Conservation (phyloP, 2,888 invertebrate species). For the Sarcophaga carnaria region DNA sequence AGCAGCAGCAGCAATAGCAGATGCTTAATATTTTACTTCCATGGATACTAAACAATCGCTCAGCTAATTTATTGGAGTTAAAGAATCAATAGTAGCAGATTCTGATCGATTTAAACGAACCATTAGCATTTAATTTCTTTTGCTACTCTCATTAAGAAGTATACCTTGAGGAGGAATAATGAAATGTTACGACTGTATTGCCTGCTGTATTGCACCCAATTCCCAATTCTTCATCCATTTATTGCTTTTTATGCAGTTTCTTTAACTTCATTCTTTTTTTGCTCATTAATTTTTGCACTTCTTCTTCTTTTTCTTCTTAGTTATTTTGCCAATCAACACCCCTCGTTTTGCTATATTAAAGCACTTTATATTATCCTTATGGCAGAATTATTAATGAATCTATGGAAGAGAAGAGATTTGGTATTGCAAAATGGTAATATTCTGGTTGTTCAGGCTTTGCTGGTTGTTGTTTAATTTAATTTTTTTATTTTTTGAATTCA, state of each 20-base stretch:
- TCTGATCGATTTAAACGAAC: neutral
- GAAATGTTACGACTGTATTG: constrained; percentile 13
- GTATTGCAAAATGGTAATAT: constrained; percentile 58
- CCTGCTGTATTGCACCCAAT: constrained; percentile 39
- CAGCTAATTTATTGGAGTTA: neutral
- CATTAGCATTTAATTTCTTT: constrained; percentile 40
- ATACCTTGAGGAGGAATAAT: constrained; percentile 13
- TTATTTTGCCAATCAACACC: constrained; percentile 21
- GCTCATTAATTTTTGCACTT: constrained; percentile 33
- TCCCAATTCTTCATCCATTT: constrained; percentile 32
- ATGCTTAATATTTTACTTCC: constrained; percentile 26
- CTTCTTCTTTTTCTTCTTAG: constrained; percentile 12
- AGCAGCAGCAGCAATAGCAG: constrained; percentile 44
- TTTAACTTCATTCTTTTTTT: constrained; percentile 17
- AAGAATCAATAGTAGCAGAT: neutral
- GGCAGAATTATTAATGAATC: constrained; percentile 36
- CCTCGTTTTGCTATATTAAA: constrained; percentile 42
- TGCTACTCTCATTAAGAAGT: constrained; percentile 3
- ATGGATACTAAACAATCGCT: neutral
- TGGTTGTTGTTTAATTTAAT: constrained; percentile 34
- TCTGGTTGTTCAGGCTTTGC: constrained; percentile 66
- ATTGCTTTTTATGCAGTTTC: constrained; percentile 35
- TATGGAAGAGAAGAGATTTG: constrained; percentile 30
- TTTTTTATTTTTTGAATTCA: constrained; percentile 20
- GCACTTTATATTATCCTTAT: constrained; percentile 11